Base-by-base conservation (phyloP, 2,113 vertebrate genomes). In the Phaethon lepturus region DNA sequence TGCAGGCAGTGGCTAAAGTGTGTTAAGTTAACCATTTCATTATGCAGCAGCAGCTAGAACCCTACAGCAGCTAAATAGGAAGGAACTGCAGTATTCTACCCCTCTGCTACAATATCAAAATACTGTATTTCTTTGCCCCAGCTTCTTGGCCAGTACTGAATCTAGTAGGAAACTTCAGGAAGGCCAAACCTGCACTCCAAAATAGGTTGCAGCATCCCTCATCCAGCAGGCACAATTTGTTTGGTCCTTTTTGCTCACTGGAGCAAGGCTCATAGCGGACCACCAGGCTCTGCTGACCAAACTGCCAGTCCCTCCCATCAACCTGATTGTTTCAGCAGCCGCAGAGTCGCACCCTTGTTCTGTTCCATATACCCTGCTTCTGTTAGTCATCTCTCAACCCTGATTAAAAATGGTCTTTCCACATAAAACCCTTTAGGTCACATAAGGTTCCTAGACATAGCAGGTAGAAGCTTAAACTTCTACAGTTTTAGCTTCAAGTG, bases 291-390 rank as follows among this genome's bases (percentile, higher is more conserved):
- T 67, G 66, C 40, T 47, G 49, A 5, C 44, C 31, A 58, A 63
- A 52, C 7, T 18, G 28, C 18, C 28, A 10, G 53, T 69, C 23
- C 45, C 31, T 86, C 38, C 44, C 55, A 56, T 12, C 84, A 87
- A 29, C 13, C 23, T 0, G 0, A 33, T 4, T 12, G 18, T 23
- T 52, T 29, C 23, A 29, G 45, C 45, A 56, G 63, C 33, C 3
- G 0, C 38, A 35, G 68, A 25, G 11, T 29, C 71, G 82, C 25
- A 79, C 15, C 25, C 23, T 28, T 40, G 9, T 31, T 47, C 45
- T 62, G 35, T 23, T 31, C 67, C 26, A 11, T 29, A 17, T 7
- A 18, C 24, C 22, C 28, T 45, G 26, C 33, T 91, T 29, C 74
- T 59, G 11, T 47, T 26, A 62, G 7, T 75, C 64, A 20, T 47